Base-by-base conservation (phyloP, 2,888 invertebrate genomes). In the Lasioglossum vierecki region DNA sequence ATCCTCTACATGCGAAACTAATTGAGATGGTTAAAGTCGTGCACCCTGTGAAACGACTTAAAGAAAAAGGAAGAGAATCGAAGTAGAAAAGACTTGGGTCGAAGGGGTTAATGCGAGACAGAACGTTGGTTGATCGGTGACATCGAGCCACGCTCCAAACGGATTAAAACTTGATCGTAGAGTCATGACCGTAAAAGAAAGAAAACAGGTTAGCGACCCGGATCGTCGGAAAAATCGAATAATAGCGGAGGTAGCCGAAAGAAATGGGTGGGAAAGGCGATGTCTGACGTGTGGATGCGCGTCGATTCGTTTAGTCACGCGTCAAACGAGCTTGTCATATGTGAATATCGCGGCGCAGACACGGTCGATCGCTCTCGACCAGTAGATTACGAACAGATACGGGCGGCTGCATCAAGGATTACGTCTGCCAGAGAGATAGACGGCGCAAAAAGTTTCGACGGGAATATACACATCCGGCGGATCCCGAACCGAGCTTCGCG, bases 341-440 rank as follows among this genome's bases (percentile, higher is more conserved):
- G 68, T 13, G 68, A 84, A 83, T 84, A 84, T 88, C 70, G 76
- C 80, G 68, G 57, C 70, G 57, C 66, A 53, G 83, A 84, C 80
- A 44, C 68, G 76, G 13, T 53, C 66, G 81, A 77, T 85, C 68
- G 78, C 63, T 78, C 63, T 74, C 80, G 79, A 35, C 83, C 79
- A 85, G 78, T 82, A 87, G 91, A 91, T 91, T 91, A 91, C 79
- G 72, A 63, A 60, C 83, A 89, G 86, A 88, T 84, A 86, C 87
- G 84, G 85, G 83, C 78, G 81, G 76, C 82, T 71, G 41, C 74
- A 74, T 73, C 63, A 80, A 83, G 91, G 86, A 91, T 89, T 90
- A 91, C 88, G 88, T 84, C 44, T 71, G 26, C 44, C 49, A 26
- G 35, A 49, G 18, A 46, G 46, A 30, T 49, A 22, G 49, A 49